Evolutionary conservation across 1,140 invertebrate species (phyloP), one percentile per base, ranked within the genome.

Genomic region (Pseudomyrmex gracilis): DNA sequence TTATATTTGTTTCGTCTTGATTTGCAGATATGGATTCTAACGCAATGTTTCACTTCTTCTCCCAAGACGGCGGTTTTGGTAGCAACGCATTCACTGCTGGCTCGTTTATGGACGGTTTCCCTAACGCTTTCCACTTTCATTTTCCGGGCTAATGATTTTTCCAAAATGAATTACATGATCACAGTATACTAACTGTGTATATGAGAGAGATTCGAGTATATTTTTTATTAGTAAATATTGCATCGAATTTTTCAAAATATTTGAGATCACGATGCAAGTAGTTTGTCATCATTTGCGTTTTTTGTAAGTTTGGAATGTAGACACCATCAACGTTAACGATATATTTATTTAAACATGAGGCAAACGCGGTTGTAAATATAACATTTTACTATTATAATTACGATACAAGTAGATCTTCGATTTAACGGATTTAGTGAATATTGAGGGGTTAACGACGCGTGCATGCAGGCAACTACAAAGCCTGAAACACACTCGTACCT

Each of bases 21-120:
- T 88, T 95, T 96, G 82, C 95, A 96, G 96, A 97, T 94, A 96
- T 98, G 85, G 97, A 98, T 93, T 96, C 97, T 1, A 97, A 96
- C 85, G 95, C 96, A 87, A 96, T 97, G 86, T 98, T 98, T 95
- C 97, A 97, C 92, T 95, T 96, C 4, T 98, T 98, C 95, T 98
- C 97, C 91, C 95, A 95, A 57, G 95, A 95, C 61, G 93, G 94
- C 34, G 90, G 93, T 91, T 71, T 95, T 34, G 34, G 34, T 34
- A 5, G 1, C 34, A 34, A 2, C 34, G 34, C 34, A 7, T 34
- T 34, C 34, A 34, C 34, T 7, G 34, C 94, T 88, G 93, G 93
- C 86, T 95, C 95, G 20, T 95, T 95, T 90, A 95, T 95, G 1
- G 95, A 95, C 20, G 95, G 95, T 66, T 97, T 97, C 89, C 94